Evolutionary conservation across 2,888 invertebrate genomes (phyloP).

Genomic region (Megamerina dolium): DNA sequence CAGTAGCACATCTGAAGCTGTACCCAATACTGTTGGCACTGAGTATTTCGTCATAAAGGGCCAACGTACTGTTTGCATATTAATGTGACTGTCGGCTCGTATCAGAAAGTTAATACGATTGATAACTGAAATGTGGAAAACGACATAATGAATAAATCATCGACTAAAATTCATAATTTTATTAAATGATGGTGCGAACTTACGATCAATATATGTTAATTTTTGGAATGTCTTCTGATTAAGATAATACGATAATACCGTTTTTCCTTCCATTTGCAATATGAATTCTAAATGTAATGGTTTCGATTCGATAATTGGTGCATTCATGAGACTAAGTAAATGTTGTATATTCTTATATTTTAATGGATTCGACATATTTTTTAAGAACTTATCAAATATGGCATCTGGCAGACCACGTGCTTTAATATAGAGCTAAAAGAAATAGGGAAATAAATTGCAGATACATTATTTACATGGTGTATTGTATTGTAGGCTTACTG

Average conservation of each 20-base stretch:
- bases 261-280: conserved; percentile 61
- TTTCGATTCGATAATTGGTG: conserved; percentile 47
- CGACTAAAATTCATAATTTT: not conserved
- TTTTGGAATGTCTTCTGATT: conserved; percentile 61
- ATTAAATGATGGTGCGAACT: conserved; percentile 37
- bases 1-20: conserved; percentile 51
- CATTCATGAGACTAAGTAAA: conserved; percentile 50
- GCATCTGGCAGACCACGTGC: conserved; percentile 49
- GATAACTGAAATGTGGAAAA: conserved; percentile 51
- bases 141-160: too few relatives aligned
- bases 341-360: conserved; percentile 54
- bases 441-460: conserved; percentile 8
- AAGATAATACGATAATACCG: conserved; percentile 60
- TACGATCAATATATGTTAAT: conserved; percentile 58
- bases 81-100: conserved; percentile 58
- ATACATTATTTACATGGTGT: not conserved
- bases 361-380: conserved; percentile 51
- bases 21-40: conserved; percentile 56
- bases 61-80: conserved; percentile 55
- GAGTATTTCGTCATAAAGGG: conserved; percentile 53
- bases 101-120: conserved; percentile 55
- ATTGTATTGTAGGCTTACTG: conserved; percentile 43
- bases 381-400: conserved; percentile 48
- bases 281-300: conserved; percentile 63
- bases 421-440: conserved; percentile 57